A percentile compares a stretch with the other conserved stretches of the same genome.
Evolutionary conservation across 2,797 vertebrate species (phyloP).

Genomic region (Glossophaga mutica): DNA sequence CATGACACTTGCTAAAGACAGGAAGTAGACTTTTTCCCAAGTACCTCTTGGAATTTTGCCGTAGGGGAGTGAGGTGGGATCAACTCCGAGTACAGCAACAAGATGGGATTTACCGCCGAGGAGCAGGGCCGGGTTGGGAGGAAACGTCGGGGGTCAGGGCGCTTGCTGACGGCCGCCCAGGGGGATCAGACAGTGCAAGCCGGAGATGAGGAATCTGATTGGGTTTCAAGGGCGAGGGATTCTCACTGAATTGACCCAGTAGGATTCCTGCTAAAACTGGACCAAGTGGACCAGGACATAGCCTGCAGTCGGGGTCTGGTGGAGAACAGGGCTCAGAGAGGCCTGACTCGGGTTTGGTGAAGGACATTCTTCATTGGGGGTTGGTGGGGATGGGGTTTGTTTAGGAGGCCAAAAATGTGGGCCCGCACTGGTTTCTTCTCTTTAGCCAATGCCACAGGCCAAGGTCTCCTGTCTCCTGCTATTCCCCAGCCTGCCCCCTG

Average conservation of each 20-base stretch:
- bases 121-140: accelerated
- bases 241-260: neutral
- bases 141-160: neutral
- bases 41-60: neutral
- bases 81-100: neutral
- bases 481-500: accelerated
- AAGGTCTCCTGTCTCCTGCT: neutral
- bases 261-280: neutral
- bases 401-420: neutral
- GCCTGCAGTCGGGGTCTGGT: neutral
- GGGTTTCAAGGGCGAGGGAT: neutral
- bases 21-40: neutral
- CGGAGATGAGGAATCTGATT: neutral
- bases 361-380: neutral
- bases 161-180: neutral
- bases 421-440: neutral
- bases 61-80: neutral
- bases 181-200: too few species aligned
- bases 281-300: neutral
- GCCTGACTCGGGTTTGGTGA: neutral
- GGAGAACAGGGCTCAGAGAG: neutral
- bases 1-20: neutral
- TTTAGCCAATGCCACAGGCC: neutral
- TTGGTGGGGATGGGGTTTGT: neutral
- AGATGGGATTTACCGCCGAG: neutral